These are phyloP conservation scores for Orthochromis malagaraziensis DNA, from an alignment of 2,113 vertebrate genomes.

Conservation along the genomic window DNA sequence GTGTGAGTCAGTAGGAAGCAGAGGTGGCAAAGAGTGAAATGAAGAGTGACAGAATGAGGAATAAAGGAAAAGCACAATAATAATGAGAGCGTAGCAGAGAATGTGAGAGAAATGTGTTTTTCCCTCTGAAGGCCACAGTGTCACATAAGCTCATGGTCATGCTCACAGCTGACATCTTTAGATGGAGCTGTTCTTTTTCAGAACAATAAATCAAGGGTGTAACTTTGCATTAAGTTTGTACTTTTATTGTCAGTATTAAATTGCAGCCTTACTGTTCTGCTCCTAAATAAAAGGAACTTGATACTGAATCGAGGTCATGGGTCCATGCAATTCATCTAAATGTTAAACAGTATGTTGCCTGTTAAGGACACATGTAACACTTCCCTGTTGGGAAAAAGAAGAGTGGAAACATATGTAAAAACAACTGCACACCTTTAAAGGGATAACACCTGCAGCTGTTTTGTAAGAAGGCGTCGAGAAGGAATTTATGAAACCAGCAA, in stretches of 20 bases:
- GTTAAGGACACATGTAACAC: background rate
- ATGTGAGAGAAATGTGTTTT: background rate
- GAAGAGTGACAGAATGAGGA: conserved; percentile 8
- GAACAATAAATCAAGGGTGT: background rate
- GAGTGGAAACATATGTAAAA: background rate
- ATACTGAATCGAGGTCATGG: background rate
- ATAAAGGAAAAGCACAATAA: background rate
- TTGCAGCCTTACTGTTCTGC: background rate
- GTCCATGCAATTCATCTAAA: background rate
- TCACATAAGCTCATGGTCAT: background rate
- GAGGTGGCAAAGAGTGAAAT: background rate
- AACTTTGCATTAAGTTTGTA: background rate
- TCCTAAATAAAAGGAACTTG: background rate
- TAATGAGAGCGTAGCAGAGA: background rate
- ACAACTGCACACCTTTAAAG: background rate
- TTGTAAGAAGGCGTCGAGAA: background rate
- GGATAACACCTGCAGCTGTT: background rate
- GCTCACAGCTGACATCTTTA: background rate
- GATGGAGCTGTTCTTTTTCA: background rate
- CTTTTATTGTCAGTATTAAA: background rate
- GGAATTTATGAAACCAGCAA: background rate
- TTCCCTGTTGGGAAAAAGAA: background rate
- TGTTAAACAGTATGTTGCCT: background rate
- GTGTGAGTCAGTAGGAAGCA: background rate
- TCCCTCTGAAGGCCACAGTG: background rate